Evolutionary conservation across 2,888 invertebrate genomes (phyloP), one percentile per base, ranked within the genome.

Genomic region (Pandemis corylana): DNA sequence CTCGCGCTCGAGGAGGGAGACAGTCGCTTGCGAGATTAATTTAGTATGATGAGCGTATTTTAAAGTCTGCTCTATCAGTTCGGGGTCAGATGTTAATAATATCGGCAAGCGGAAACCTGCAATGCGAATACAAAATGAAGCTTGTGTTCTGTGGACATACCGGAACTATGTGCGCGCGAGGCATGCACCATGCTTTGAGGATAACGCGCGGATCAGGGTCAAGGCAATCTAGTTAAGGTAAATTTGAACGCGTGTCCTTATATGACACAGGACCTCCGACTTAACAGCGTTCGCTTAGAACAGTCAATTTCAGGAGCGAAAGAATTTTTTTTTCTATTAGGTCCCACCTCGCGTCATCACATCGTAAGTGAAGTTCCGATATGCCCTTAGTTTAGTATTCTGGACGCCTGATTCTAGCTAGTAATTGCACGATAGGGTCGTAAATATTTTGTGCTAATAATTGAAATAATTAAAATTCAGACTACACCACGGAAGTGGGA

Each of bases 51-150:
- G 51, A 44, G n/a, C 28, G 20, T 59, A 9, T 12, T 64, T 68
- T 76, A 67, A 64, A 56, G 71, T 15, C 61, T 36, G 53, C 49
- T 56, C 76, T 74, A 76, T 81, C 84, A 84, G 84, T 90, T 91
- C 90, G 91, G 92, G 92, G 93, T 91, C 93, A 88, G 85, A 90
- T 91, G 92, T 89, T 90, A 89, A 90, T 90, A 90, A 91, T 90
- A 91, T 90, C 87, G 89, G 91, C 92, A 92, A 90, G 89, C 92
- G 93, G 93, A 93, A 93, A 89, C 87, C 83, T 81, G 86, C 88
- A 83, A 83, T 79, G 88, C 90, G 94, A 92, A 94, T 94, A 93
- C 93, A 89, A 93, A 93, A 85, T 87, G 87, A 86, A 82, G 79
- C 77, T n/a, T 62, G 79, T 85, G 82, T 82, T 84, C 84, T 84